These are phyloP conservation scores for Hyles euphorbiae DNA, from an alignment of 1,140 invertebrate species.

Conservation along the genomic window DNA sequence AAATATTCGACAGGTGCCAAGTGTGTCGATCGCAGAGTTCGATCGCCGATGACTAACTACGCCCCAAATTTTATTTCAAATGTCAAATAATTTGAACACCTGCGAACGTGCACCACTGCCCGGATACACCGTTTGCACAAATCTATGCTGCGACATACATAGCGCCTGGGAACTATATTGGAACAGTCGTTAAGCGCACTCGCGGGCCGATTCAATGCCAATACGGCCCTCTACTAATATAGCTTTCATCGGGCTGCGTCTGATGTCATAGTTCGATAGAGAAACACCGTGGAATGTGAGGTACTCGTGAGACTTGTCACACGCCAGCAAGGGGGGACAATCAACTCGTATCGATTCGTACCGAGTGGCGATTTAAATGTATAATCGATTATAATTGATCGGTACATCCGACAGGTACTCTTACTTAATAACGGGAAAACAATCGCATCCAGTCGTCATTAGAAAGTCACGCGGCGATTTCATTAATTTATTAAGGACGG, in stretches of 20 bases:
- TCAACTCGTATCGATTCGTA: no score
- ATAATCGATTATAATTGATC: no score
- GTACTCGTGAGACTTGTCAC: no score
- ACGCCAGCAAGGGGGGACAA: no score
- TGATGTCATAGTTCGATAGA: no score
- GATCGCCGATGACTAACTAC: constrained; percentile 70
- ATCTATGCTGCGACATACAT: neutral
- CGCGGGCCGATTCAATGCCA: neutral
- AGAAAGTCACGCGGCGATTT: constrained; percentile 40
- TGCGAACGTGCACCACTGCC: constrained; percentile 39
- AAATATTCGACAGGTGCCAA: constrained; percentile 75
- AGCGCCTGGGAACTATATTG: neutral
- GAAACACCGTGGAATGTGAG: no score
- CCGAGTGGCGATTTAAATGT: no score
- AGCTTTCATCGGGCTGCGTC: neutral
- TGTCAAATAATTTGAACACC: constrained; percentile 73
- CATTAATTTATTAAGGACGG: constrained; percentile 45
- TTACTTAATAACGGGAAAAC: constrained; percentile 28
- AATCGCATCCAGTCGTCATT: constrained; percentile 27
- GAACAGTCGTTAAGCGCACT: neutral
- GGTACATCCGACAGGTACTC: neutral
- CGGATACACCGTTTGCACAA: neutral
- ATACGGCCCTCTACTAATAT: neutral
- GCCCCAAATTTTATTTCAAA: constrained; percentile 71
- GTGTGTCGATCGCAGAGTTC: constrained; percentile 70